Percentiles rank a stretch among this genome's conserved stretches.
Conservation (phyloP, 2,888 invertebrate genomes). For the Dugesia japonica region DNA sequence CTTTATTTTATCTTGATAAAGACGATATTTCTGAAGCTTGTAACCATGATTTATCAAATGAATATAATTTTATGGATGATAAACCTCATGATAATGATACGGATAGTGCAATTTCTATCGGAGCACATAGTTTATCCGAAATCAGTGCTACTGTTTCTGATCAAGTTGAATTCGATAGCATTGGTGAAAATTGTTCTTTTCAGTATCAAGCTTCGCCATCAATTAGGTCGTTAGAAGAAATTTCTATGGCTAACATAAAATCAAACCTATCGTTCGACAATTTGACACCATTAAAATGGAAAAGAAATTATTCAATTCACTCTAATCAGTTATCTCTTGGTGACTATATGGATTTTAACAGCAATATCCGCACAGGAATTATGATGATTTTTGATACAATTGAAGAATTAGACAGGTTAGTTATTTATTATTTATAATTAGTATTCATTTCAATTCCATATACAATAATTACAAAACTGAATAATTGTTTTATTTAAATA, state of each 20-base stretch:
- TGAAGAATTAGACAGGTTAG: background rate
- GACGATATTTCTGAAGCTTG: background rate
- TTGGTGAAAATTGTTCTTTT: background rate
- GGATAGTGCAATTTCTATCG: background rate
- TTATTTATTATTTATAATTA: background rate
- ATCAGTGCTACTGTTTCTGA: constrained; percentile 6
- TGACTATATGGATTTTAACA: background rate
- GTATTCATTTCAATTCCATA: too few species aligned
- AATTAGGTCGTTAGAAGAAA: background rate
- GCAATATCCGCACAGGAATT: background rate
- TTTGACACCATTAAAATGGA: background rate
- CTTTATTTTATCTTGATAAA: constrained; percentile 4
- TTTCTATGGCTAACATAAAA: background rate
- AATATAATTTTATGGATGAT: background rate
- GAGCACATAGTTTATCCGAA: background rate
- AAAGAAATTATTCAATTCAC: background rate
- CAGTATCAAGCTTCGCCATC: background rate
- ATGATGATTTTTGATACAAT: background rate
- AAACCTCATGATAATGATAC: background rate
- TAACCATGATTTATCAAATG: background rate
- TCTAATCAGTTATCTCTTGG: background rate
- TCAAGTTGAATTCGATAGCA: background rate
- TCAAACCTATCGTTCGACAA: background rate
- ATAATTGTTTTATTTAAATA: too few species aligned
- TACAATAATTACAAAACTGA: too few species aligned